A percentile compares a stretch with the other conserved stretches of the same genome.
phyloP scores from a whole-genome alignment of 2,113 vertebrate species.

The Ginglymostoma cirratum region DNA sequence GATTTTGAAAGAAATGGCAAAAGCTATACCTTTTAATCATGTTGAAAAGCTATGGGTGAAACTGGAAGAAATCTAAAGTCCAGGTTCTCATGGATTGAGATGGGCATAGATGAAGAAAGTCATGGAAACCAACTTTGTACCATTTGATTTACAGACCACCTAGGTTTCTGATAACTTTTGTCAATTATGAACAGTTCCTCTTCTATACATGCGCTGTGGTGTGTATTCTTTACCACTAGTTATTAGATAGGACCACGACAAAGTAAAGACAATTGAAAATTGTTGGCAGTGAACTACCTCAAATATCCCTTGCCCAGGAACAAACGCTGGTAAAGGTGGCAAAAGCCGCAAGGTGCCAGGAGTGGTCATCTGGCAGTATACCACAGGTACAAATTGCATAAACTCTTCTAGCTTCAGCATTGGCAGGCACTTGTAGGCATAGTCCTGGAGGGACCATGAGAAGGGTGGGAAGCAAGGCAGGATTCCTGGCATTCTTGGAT shows the following conservation, averaged over 20 bases:
- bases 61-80: neutral
- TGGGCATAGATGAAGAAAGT: neutral
- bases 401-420: neutral
- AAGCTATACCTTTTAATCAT: neutral
- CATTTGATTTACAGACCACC: neutral
- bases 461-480: neutral
- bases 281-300: too few species aligned
- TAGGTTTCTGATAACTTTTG: neutral
- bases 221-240: too few species aligned
- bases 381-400: too few species aligned
- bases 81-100: neutral
- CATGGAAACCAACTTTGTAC: neutral
- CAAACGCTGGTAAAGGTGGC: too few species aligned
- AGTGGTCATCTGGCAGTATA: too few species aligned
- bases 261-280: too few species aligned
- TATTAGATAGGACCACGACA: too few species aligned
- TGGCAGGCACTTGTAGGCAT: neutral
- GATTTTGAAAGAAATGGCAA: neutral
- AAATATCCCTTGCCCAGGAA: too few species aligned
- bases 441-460: neutral
- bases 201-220: too few species aligned
- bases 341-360: too few species aligned
- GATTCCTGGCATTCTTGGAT: neutral
- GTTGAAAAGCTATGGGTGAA: neutral
- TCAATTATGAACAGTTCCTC: too few species aligned